A percentile compares a stretch with the other conserved stretches of the same genome.
Conservation (phyloP, 2,888 invertebrate species). For the Choreutis nemorana region DNA sequence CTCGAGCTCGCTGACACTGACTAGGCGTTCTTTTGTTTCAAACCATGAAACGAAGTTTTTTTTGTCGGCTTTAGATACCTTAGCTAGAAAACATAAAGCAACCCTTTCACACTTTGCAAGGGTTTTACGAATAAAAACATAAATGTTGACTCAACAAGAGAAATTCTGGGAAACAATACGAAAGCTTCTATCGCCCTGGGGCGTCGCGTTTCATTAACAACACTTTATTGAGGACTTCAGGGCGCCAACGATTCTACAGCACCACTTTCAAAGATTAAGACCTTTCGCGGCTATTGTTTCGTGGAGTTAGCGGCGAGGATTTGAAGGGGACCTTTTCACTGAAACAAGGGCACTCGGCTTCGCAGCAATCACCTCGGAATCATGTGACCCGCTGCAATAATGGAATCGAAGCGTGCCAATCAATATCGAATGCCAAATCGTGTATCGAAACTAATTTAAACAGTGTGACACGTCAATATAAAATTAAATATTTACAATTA, state of each 20-base stretch:
- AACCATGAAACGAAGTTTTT: no score
- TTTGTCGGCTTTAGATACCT: no score
- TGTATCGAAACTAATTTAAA: constrained; percentile 10
- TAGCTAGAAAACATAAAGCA: neutral
- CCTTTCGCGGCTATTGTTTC: constrained; percentile 13
- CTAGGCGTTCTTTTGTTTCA: no score
- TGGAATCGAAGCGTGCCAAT: constrained; percentile 24
- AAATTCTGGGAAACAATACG: constrained; percentile 39
- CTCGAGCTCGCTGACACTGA: no score
- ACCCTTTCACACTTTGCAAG: constrained; percentile 5
- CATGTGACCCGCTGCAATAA: constrained; percentile 28
- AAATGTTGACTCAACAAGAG: constrained; percentile 47
- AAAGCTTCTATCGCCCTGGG: constrained; percentile 47
- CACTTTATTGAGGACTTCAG: constrained; percentile 51
- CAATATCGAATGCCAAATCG: constrained; percentile 23
- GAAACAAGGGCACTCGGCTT: constrained; percentile 24
- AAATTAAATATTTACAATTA: no score
- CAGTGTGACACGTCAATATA: no score
- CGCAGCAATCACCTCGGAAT: constrained; percentile 26
- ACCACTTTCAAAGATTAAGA: constrained; percentile 31
- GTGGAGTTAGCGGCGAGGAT: neutral
- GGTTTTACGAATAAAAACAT: constrained; percentile 31
- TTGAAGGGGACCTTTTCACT: constrained; percentile 14
- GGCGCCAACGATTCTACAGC: constrained; percentile 32
- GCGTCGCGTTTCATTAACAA: constrained; percentile 49